These are phyloP conservation scores for Thunnus maccoyii DNA, from an alignment of 2,113 vertebrate species.

Conservation along the genomic window DNA sequence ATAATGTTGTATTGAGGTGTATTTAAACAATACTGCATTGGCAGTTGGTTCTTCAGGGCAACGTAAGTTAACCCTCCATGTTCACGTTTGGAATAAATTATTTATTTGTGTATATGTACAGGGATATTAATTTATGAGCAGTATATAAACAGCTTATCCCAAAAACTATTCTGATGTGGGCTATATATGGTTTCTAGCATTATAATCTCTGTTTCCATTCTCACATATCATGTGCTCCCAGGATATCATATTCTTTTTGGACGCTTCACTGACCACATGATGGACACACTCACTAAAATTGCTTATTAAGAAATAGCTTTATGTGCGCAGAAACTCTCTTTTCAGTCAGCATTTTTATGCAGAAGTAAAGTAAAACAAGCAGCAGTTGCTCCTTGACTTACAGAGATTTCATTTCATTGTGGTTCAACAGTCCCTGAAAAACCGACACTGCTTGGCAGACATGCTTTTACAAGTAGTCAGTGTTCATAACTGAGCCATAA, in stretches of 20 bases:
- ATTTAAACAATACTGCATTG: too few species aligned
- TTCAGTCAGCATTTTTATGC: neutral
- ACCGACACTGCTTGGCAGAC: neutral
- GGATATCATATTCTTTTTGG: neutral
- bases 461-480: neutral
- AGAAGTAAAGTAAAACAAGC: neutral
- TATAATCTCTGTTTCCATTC: neutral
- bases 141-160: slow-evolving; percentile 9
- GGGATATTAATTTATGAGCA: slow-evolving; percentile 31
- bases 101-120: slow-evolving; percentile 43
- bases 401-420: neutral
- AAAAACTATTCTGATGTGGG: neutral
- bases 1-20: slow-evolving; percentile 5
- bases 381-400: neutral
- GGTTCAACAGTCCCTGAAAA: slow-evolving; percentile 6
- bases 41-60: neutral
- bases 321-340: neutral
- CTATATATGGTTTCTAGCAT: neutral
- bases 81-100: slow-evolving; percentile 51
- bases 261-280: slow-evolving; percentile 2
- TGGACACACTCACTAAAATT: neutral
- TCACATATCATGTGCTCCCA: neutral
- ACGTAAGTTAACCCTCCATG: neutral
- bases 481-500: neutral
- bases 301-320: neutral